These are phyloP conservation scores for Naso thynnoides DNA, from an alignment of 2,797 vertebrate species.

Conservation along the genomic window DNA sequence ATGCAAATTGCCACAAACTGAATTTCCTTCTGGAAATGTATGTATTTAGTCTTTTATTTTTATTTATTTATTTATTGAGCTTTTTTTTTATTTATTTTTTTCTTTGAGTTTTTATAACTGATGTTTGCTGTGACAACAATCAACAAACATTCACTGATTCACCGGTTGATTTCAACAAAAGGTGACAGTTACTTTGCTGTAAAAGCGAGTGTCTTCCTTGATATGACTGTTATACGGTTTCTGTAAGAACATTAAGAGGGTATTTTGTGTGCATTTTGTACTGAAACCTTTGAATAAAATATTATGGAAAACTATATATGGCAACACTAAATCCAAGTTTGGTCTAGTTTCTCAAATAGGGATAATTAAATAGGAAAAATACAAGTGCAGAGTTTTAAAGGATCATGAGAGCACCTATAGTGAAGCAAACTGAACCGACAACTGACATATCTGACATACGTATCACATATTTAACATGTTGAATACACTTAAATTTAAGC, in stretches of 20 bases:
- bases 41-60: no score
- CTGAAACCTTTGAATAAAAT: not conserved
- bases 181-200: not conserved
- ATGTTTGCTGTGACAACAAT: not conserved
- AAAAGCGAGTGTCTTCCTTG: not conserved
- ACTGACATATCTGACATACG: not conserved
- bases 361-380: not conserved
- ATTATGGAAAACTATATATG: not conserved
- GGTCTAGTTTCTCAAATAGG: not conserved
- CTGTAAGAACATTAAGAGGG: not conserved
- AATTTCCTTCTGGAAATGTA: no score
- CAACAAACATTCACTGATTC: not conserved
- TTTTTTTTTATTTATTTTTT: no score
- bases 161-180: not conserved
- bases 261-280: not conserved
- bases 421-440: not conserved
- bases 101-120: not conserved
- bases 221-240: not conserved
- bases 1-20: not conserved
- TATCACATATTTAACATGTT: not conserved
- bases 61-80: no score
- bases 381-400: no score
- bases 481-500: not conserved
- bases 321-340: no score
- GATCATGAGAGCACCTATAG: not conserved